Conservation (phyloP, 2,888 invertebrate genomes). For the Nephrocerus scutellatus region DNA sequence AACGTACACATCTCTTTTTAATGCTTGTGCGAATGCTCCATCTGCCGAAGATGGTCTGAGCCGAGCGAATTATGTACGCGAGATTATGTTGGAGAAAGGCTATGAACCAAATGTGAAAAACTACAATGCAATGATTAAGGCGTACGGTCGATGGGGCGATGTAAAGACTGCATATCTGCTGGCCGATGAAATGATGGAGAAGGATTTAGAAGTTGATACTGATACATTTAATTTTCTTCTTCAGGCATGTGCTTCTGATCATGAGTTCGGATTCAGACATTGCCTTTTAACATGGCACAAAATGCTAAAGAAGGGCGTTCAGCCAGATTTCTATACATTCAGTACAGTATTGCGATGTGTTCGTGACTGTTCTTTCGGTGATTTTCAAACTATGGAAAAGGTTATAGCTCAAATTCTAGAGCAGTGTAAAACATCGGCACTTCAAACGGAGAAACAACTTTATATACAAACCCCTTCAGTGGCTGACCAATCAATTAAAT, state of each 20-base stretch:
- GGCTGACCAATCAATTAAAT: neutral
- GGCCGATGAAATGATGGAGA: slow-evolving; percentile 75
- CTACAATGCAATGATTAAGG: slow-evolving; percentile 87
- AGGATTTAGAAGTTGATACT: slow-evolving; percentile 54
- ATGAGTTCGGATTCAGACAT: slow-evolving; percentile 70
- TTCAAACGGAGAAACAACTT: neutral
- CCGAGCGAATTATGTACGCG: slow-evolving; percentile 59
- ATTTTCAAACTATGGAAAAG: slow-evolving; percentile 53
- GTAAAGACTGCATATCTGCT: slow-evolving; percentile 68
- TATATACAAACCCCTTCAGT: neutral
- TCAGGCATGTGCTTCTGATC: slow-evolving; percentile 76
- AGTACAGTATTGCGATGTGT: slow-evolving; percentile 74
- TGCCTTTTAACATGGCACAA: slow-evolving; percentile 80
- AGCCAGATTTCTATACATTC: slow-evolving; percentile 66
- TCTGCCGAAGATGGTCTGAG: slow-evolving; percentile 61
- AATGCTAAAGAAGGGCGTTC: slow-evolving; percentile 59
- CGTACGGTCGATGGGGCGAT: slow-evolving; percentile 79
- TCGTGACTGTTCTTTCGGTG: slow-evolving; percentile 74
- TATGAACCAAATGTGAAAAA: slow-evolving; percentile 65
- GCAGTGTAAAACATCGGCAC: slow-evolving; percentile 15
- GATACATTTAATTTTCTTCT: slow-evolving; percentile 74
- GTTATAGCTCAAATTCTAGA: slow-evolving; percentile 45
- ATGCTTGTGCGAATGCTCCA: slow-evolving; percentile 79
- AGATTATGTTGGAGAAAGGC: slow-evolving; percentile 62
- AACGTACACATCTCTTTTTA: slow-evolving; percentile 79